A percentile compares a stretch with the other conserved stretches of the same genome.
Evolutionary conservation across 2,113 vertebrate genomes (phyloP).

Genomic region (Aythya baeri): DNA sequence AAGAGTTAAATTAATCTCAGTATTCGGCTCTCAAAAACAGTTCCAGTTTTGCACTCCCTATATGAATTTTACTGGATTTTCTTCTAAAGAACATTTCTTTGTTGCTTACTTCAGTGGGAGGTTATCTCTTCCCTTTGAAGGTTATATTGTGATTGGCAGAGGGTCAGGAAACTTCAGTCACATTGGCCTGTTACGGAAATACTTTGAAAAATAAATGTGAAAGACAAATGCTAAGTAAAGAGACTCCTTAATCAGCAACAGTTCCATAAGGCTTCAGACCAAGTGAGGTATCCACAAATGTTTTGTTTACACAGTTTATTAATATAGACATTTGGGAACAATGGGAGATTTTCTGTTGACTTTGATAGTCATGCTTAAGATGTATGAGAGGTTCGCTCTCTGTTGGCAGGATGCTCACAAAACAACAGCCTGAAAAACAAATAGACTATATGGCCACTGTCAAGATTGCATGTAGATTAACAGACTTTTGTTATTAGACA

Average conservation of each 20-base stretch:
- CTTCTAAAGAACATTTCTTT: slow-evolving; percentile 56
- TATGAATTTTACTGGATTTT: slow-evolving; percentile 64
- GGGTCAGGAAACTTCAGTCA: slow-evolving; percentile 71
- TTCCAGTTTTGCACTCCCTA: neutral
- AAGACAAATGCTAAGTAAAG: slow-evolving; percentile 66
- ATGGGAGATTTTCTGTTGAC: neutral
- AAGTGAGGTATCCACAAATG: neutral
- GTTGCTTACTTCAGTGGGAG: slow-evolving; percentile 55
- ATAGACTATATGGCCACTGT: accelerated
- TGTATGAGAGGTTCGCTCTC: accelerated
- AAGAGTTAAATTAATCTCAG: slow-evolving; percentile 36
- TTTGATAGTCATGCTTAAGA: neutral
- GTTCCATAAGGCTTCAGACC: slow-evolving; percentile 16
- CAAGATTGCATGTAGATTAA: neutral
- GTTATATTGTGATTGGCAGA: slow-evolving; percentile 70
- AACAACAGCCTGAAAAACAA: neutral
- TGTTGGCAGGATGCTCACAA: neutral
- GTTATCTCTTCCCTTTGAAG: slow-evolving; percentile 71
- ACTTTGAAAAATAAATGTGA: slow-evolving; percentile 70
- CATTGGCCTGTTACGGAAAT: slow-evolving; percentile 48
- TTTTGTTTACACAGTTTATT: slow-evolving; percentile 44
- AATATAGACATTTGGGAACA: neutral
- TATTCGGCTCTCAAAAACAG: neutral
- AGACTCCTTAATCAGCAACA: slow-evolving; percentile 62
- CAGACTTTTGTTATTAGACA: neutral